These are phyloP conservation scores for Caenorhabditis virilis DNA, from an alignment of 2,888 invertebrate species.

Conservation along the genomic window DNA sequence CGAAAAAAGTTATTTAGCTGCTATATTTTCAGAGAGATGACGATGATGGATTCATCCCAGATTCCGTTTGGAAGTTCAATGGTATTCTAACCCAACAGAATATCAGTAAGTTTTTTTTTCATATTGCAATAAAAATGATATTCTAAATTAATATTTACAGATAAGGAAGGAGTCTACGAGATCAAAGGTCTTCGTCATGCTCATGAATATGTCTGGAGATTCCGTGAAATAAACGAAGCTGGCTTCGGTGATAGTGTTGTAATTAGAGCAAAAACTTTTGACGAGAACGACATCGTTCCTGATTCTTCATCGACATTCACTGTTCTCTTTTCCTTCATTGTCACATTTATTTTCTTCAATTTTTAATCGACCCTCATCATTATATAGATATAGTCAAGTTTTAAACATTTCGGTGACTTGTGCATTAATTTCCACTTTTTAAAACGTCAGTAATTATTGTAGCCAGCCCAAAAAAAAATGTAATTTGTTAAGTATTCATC, in stretches of 20 bases:
- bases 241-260: constrained; percentile 52
- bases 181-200: constrained; percentile 55
- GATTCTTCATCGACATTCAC: too few species aligned
- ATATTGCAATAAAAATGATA: not conserved
- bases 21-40: too few species aligned
- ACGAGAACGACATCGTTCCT: constrained; percentile 19
- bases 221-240: constrained; percentile 58
- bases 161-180: constrained; percentile 48
- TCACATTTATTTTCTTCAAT: too few species aligned
- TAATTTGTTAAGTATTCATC: too few species aligned
- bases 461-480: too few species aligned
- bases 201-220: constrained; percentile 60
- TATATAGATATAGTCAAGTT: too few species aligned
- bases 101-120: constrained; percentile 14
- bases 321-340: too few species aligned
- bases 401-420: too few species aligned
- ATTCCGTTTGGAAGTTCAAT: constrained; percentile 26
- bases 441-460: too few species aligned
- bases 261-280: constrained; percentile 25
- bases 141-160: constrained; percentile 12
- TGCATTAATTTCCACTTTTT: too few species aligned
- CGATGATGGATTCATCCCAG: constrained; percentile 26
- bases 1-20: too few species aligned
- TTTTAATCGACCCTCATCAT: too few species aligned
- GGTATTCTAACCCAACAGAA: constrained; percentile 16